Evolutionary conservation across 2,797 vertebrate genomes (phyloP).

Genomic region (Fistularia commersonii): DNA sequence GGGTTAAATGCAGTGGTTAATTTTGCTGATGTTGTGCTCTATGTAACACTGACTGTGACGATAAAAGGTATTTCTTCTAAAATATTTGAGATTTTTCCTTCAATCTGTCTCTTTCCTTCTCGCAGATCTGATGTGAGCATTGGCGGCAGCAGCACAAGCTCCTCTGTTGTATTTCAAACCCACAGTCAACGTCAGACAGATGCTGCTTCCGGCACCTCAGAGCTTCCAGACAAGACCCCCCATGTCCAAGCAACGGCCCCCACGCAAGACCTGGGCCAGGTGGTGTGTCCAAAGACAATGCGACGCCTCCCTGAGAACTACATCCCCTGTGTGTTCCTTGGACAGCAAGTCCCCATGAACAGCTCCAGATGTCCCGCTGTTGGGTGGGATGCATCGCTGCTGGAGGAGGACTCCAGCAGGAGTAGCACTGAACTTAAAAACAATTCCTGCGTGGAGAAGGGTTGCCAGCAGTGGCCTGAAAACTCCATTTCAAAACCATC

Average conservation of each 20-base stretch:
- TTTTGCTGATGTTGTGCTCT: no score
- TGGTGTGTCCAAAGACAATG: conserved; percentile 58
- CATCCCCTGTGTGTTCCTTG: conserved; percentile 78
- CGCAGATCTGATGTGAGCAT: conserved; percentile 62
- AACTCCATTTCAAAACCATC: conserved; percentile 42
- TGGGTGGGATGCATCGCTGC: conserved; percentile 51
- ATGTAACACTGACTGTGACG: no score
- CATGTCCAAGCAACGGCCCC: conserved; percentile 30
- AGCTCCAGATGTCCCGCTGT: conserved; percentile 60
- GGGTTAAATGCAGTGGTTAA: no score
- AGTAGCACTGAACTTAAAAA: conserved; percentile 66
- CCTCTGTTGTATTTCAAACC: conserved; percentile 88
- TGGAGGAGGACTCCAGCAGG: conserved; percentile 60
- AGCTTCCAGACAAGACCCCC: conserved; percentile 4
- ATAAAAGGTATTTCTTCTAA: no score
- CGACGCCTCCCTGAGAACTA: conserved; percentile 61
- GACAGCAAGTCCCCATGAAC: conserved; percentile 24
- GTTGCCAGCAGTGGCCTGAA: conserved; percentile 53
- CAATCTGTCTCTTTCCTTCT: conserved; percentile 13
- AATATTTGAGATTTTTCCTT: background rate
- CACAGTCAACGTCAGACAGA: conserved; percentile 49
- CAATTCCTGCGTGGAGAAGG: conserved; percentile 56
- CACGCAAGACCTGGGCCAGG: conserved; percentile 40
- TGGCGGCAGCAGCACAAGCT: conserved; percentile 70
- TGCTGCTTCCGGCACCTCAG: conserved; percentile 13